Evolutionary conservation across 2,888 invertebrate species (phyloP), one percentile per base, ranked within the genome.

Genomic region (Dolichopus griseipennis): DNA sequence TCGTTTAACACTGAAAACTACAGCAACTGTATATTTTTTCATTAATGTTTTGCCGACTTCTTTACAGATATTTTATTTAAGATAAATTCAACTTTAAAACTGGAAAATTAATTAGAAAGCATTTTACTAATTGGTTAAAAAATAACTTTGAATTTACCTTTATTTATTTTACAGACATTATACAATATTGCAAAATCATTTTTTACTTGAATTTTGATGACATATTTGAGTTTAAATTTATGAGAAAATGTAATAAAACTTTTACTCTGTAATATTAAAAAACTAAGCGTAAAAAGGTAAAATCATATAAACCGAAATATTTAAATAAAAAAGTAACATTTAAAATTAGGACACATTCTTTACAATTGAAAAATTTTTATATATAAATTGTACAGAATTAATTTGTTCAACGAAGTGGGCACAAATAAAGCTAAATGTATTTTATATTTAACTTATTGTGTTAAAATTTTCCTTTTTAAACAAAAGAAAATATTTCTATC

Each of bases 381-480:
- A 18, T 37, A 10, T 37, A 37, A 37, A 37, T 7, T 41, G 9
- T 41, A 41, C 41, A 41, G 41, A 4, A 12, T 41, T 2, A 61
- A 65, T 12, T 8, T 63, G 5, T 12, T 22, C 12, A 41, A 41
- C 27, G 15, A 52, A 2, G n/a, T 52, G 52, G 18, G 6, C 15
- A 18, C 15, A 52, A 52, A 52, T 18, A 52, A n/a, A 18, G 52
- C 6, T 52, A 7, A 52, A 52, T 18, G 2, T 52, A 52, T 52
- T 52, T 52, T 52, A 18, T 18, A 18, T 12, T 18, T 18, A 52
- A 52, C 18, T 52, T 52, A 52, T 52, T n/a, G 15, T 18, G 18
- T 52, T 52, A 52, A 52, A 52, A 52, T 52, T 52, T 52, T 52
- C 52, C 52, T 52, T 52, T 52, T 52, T 52, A 52, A 52, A 52